These are phyloP conservation scores for Chloromyia formosa DNA, from an alignment of 2,888 invertebrate species.

Conservation along the genomic window DNA sequence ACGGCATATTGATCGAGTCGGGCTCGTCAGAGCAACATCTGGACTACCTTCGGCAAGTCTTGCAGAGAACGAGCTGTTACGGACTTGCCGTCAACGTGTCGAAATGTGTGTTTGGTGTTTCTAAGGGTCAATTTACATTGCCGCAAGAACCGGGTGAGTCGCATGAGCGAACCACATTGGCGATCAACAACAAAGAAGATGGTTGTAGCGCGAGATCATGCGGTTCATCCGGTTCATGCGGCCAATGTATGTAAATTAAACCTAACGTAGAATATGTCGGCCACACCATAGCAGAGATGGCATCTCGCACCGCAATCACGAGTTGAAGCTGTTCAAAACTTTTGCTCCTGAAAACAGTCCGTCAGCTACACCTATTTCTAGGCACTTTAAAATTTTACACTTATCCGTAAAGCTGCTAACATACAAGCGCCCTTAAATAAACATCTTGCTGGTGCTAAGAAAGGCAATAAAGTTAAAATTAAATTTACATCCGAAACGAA, in stretches of 20 bases:
- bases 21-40: too few relatives aligned
- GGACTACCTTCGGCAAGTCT: neutral
- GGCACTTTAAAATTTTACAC: too few relatives aligned
- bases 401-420: neutral
- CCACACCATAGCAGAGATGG: neutral
- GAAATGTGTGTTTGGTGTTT: neutral
- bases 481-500: neutral
- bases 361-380: neutral
- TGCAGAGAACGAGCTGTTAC: neutral
- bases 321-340: neutral
- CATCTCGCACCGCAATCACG: neutral
- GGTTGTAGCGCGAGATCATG: too few relatives aligned
- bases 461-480: neutral
- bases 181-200: too few relatives aligned
- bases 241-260: too few relatives aligned
- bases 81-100: neutral
- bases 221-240: too few relatives aligned
- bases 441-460: neutral
- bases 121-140: neutral
- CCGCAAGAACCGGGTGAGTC: too few relatives aligned
- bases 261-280: too few relatives aligned
- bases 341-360: neutral
- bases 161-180: too few relatives aligned
- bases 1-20: neutral
- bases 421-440: neutral